Evolutionary conservation across 2,113 vertebrate genomes (phyloP).

Genomic region (Chaetura pelagica): DNA sequence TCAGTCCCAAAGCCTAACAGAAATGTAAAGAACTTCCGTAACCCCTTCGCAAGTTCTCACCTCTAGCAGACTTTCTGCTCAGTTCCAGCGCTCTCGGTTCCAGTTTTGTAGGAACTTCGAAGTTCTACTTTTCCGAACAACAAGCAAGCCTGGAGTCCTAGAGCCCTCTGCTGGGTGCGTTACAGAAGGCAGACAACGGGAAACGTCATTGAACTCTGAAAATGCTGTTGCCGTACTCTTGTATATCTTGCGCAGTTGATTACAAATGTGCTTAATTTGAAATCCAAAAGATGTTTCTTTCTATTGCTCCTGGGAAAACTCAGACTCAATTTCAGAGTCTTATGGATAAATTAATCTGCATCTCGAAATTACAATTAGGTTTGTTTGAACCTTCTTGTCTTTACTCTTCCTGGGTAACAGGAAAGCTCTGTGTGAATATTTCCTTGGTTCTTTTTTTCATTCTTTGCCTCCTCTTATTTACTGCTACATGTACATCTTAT

Average conservation of each 20-base stretch:
- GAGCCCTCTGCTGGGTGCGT: not conserved
- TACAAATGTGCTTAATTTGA: not conserved
- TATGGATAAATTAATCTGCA: not conserved
- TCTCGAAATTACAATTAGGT: not conserved
- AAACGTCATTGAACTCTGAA: not conserved
- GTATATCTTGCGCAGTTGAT: fast-evolving
- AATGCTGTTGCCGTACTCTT: not conserved
- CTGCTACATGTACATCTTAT: not conserved
- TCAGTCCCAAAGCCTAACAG: not conserved
- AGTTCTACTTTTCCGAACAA: not conserved
- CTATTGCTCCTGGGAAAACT: not conserved
- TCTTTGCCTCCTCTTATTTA: not conserved
- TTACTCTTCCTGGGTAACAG: not conserved
- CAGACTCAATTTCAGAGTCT: not conserved
- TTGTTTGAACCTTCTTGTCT: not conserved
- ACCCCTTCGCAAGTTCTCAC: fast-evolving
- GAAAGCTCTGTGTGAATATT: not conserved
- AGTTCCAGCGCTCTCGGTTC: fast-evolving
- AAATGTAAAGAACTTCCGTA: not conserved
- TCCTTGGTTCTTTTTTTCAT: not conserved
- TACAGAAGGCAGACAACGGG: not conserved
- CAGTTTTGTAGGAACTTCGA: fast-evolving
- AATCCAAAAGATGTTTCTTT: not conserved
- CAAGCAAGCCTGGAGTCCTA: not conserved
- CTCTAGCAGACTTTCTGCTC: not conserved